Evolutionary conservation across 1,140 invertebrate genomes (phyloP), one percentile per base, ranked within the genome.

Genomic region (Bombus terrestris): DNA sequence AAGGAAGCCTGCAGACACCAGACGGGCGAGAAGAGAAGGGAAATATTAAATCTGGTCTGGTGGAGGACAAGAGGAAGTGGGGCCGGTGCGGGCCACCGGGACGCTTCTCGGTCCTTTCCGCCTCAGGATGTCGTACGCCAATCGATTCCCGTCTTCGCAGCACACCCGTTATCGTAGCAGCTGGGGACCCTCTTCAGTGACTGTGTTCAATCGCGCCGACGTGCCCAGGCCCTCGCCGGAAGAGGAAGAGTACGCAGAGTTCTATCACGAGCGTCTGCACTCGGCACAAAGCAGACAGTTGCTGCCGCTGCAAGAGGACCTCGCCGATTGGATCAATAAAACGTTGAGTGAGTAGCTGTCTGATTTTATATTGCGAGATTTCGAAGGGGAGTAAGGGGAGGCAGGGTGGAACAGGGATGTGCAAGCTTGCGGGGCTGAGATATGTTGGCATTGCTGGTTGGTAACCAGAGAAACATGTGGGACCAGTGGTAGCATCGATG

Each of bases 321-420:
- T 98, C 73, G 97, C 97, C 28, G 98, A 98, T 92, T 98, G 98
- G 98, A 97, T 98, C 83, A 98, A 98, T 94, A 98, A 97, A 92
- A 97, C 97, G 80, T 96, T 98, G 87, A 97, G 97, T 98, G 93
- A 97, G 96, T 96, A 72, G n/a, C 62, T 43, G 37, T 22, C 41
- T 72, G 64, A 71, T 79, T 32, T 85, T 72, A 2, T 37, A n/a
- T 37, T 22, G 35, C 35, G 32, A 28, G 3, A 62, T 62, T 62
- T 62, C 0, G 10, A 62, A 62, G 28, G 28, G 59, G 1, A 12
- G 59, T 22, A 28, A 12, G 9, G 59, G 10, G 59, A 28, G 25
- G 3, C 9, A 28, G 28, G 3, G 59, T n/a, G 59, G 47, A 8
- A 53, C 47, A 53, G 5, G 6, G 18, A 53, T 1, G 47, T 22